Conservation (phyloP, 2,113 vertebrate species). For the Elachura formosa region DNA sequence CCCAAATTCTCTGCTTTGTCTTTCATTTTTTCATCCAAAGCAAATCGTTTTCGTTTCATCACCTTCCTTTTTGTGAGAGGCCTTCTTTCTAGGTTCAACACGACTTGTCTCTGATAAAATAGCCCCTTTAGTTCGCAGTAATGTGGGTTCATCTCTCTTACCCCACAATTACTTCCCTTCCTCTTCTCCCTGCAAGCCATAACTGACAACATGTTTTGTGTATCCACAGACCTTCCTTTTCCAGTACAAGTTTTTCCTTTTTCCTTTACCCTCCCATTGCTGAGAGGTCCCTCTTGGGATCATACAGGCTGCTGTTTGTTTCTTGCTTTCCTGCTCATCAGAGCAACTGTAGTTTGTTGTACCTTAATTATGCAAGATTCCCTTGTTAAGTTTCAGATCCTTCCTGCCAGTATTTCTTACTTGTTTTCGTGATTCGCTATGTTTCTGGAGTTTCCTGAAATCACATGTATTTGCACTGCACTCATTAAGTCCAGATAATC, state of each 20-base stretch:
- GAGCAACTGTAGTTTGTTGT: conserved; percentile 49
- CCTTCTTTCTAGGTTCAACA: neutral
- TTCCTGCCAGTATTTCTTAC: conserved; percentile 34
- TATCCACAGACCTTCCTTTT: neutral
- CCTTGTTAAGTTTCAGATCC: conserved; percentile 35
- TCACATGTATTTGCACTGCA: neutral
- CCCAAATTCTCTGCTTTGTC: neutral
- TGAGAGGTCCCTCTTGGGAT: conserved; percentile 29
- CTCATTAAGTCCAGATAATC: neutral
- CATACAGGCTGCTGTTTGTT: conserved; percentile 35
- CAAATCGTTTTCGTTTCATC: neutral
- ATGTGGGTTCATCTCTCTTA: neutral
- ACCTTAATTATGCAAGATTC: conserved; percentile 55
- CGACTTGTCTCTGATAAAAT: neutral
- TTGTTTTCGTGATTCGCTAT: neutral
- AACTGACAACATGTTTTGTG: neutral
- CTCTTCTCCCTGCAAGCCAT: neutral
- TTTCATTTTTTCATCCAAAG: neutral
- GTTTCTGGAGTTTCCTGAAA: conserved; percentile 24
- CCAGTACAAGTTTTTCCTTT: neutral
- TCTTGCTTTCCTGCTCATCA: conserved; percentile 58
- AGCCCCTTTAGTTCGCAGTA: neutral
- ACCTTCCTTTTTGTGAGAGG: neutral
- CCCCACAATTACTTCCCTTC: neutral
- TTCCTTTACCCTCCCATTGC: neutral